Evolutionary conservation across 2,797 vertebrate genomes (phyloP).

Genomic region (Leptatherina wallacei): DNA sequence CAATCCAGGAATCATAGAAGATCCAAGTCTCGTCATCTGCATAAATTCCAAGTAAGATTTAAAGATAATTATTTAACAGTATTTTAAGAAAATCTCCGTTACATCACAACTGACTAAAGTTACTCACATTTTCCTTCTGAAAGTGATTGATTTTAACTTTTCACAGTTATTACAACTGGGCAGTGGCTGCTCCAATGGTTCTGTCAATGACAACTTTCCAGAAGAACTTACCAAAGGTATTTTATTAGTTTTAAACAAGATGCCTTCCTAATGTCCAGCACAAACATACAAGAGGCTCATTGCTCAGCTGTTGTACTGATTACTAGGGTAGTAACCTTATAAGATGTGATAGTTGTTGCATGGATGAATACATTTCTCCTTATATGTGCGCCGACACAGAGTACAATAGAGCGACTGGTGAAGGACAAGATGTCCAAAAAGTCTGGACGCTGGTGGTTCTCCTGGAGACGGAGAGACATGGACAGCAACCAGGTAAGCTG

Average conservation of each 20-base stretch:
- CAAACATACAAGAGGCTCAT: not conserved
- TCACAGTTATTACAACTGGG: slow-evolving; percentile 95
- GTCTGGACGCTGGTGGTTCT: slow-evolving; percentile 94
- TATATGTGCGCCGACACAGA: slow-evolving; percentile 75
- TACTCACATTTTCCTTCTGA: not conserved
- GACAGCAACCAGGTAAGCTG: slow-evolving; percentile 79
- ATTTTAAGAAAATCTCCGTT: not conserved
- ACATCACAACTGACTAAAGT: not conserved
- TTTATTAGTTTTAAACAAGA: not conserved
- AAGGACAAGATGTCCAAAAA: slow-evolving; percentile 95
- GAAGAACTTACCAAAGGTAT: slow-evolving; percentile 92
- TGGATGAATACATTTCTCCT: not conserved
- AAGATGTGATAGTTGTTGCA: not conserved
- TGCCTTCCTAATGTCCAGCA: not conserved
- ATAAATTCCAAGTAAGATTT: slow-evolving; percentile 89
- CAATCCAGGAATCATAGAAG: slow-evolving; percentile 91
- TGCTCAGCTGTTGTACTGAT: not conserved
- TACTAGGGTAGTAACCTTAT: not conserved
- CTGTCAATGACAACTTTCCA: slow-evolving; percentile 93
- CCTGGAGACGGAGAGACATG: slow-evolving; percentile 89
- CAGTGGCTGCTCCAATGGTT: slow-evolving; percentile 93
- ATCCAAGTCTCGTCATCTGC: slow-evolving; percentile 93
- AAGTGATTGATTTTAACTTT: slow-evolving; percentile 5
- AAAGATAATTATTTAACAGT: not conserved
- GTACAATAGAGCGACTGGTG: slow-evolving; percentile 85